A percentile compares a stretch with the other conserved stretches of the same genome.
Conservation (phyloP, 2,888 invertebrate species). For the Ennomos erosarius region DNA sequence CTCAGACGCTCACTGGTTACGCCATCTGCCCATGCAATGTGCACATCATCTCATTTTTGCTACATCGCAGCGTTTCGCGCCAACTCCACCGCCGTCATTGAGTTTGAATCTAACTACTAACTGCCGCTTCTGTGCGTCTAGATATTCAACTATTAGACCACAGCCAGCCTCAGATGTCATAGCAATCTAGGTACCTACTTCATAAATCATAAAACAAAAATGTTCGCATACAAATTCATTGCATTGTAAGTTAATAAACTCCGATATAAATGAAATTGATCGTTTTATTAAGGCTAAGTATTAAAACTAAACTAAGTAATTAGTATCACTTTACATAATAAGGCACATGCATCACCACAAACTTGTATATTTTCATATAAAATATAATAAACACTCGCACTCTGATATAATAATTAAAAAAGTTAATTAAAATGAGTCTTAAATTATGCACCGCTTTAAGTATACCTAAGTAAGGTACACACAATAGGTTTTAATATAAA, state of each 20-base stretch:
- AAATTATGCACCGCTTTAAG: slow-evolving; percentile 60
- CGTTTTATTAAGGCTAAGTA: slow-evolving; percentile 27
- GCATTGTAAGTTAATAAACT: slow-evolving; percentile 10
- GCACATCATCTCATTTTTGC: no score
- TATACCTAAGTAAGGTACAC: slow-evolving; percentile 50
- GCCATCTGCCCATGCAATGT: no score
- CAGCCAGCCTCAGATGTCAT: slow-evolving; percentile 69
- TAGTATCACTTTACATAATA: slow-evolving; percentile 64
- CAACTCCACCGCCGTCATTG: no score
- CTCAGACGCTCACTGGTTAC: no score
- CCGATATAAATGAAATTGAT: slow-evolving; percentile 15
- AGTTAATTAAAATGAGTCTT: slow-evolving; percentile 53
- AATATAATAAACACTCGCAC: slow-evolving; percentile 49
- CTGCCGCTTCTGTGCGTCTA: no score
- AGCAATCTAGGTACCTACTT: slow-evolving; percentile 18
- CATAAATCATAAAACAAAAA: slow-evolving; percentile 7
- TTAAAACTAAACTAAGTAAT: slow-evolving; percentile 37
- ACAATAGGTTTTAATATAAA: slow-evolving; percentile 22
- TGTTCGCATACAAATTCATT: slow-evolving; percentile 7
- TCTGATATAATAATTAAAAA: slow-evolving; percentile 55
- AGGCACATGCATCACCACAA: slow-evolving; percentile 64
- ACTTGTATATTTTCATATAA: slow-evolving; percentile 35
- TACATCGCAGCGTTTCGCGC: no score
- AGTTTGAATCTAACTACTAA: no score
- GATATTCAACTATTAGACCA: slow-evolving; percentile 26